Evolutionary conservation across 2,113 vertebrate genomes (phyloP).

Genomic region (Acanthisitta chloris): DNA sequence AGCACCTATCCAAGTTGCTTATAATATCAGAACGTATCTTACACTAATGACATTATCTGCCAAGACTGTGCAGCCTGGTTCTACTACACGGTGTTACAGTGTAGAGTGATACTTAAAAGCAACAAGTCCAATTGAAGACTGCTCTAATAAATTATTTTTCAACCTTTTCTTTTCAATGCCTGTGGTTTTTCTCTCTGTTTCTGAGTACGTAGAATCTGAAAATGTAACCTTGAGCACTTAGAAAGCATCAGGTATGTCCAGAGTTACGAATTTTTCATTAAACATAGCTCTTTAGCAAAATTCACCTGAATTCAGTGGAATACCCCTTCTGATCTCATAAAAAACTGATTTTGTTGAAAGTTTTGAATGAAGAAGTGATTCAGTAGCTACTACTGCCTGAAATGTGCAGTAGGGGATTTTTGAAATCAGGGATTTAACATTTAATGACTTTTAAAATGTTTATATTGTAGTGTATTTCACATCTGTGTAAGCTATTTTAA

Average conservation of each 20-base stretch:
- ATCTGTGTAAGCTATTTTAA: neutral
- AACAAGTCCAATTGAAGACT: neutral
- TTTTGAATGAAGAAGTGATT: neutral
- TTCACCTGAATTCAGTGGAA: neutral
- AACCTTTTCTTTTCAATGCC: neutral
- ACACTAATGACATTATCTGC: neutral
- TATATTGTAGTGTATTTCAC: neutral
- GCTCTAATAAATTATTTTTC: neutral
- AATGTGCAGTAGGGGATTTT: neutral
- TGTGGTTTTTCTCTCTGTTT: neutral
- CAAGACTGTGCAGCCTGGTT: neutral
- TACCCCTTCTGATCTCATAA: neutral
- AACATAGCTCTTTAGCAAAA: neutral
- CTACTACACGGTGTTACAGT: accelerated
- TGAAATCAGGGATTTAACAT: neutral
- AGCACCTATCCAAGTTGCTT: neutral
- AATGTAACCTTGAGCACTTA: neutral
- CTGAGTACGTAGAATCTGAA: neutral
- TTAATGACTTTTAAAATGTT: neutral
- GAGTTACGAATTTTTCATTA: neutral
- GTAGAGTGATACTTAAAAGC: neutral
- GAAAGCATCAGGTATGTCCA: neutral
- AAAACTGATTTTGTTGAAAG: neutral
- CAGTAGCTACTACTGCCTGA: neutral
- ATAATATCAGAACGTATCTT: neutral